Base-by-base conservation (phyloP, 2,113 vertebrate genomes). In the Lampris megalopsis region DNA sequence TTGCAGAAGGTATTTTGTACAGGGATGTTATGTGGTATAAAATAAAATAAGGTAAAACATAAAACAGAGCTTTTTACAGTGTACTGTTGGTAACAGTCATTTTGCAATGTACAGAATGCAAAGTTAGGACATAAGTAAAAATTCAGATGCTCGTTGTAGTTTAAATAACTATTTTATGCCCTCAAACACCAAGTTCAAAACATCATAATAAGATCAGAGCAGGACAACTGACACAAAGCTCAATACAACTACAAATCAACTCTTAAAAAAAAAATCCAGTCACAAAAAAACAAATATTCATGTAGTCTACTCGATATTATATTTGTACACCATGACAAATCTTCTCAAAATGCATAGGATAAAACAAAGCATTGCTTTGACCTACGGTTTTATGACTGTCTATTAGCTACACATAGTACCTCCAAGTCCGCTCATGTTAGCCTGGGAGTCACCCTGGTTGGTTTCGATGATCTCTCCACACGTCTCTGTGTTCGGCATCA, bases 401-500 rank as follows among this genome's bases (percentile, higher is more conserved):
- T 0, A 81, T 90, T 80, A 89, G 77, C 81, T 89, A 73, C 89
- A 89, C 82, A 90, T 45, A 2, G 87, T 90, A 40, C 84, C 88
- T 41, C 72, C 68, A 49, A 9, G 24, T 37, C 62, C 62, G 4
- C 43, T 85, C 2, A 9, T 56, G 81, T 37, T 80, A 24, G 3
- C 9, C 35, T 74, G 77, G 7, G 83, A 36, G 36, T 67, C 75
- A 3, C 71, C 79, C 38, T 49, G 38, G 73, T 50, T 41, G 0
- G 75, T 4, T 10, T 73, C 70, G 41, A 77, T 0, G 41, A 42
- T 0, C 5, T 73, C 85, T n/a, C 65, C 85, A 0, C 73, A 7
- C 1, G 75, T 45, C 49, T 76, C 80, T 0, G 43, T 8, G 73
- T 66, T 52, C 38, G 86, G 79, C 0, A 82, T 58, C 67, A 81